Base-by-base conservation (phyloP, 2,888 invertebrate genomes). In the Drosophila barbarae region DNA sequence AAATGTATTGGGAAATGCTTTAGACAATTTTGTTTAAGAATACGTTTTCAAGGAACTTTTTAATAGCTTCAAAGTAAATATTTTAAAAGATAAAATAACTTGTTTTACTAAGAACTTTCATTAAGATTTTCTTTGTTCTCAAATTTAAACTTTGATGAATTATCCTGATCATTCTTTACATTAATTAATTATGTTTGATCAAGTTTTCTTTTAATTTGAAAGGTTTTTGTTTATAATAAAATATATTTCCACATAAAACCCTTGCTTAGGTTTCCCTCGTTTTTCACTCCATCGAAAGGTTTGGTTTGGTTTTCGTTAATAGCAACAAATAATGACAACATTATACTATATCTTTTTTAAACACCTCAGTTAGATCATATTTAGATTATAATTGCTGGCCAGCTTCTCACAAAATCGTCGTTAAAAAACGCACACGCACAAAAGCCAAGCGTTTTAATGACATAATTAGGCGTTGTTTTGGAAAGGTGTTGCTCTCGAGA, bases 391-490 rank as follows among this genome's bases (percentile, higher is more conserved):
- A 39, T 32, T 23, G 38, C 38, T 39, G 32, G 18, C 3, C 56
- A 57, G 56, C 30, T 57, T 35, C 52, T 36, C 41, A 34, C 64
- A 64, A 64, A 55, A 39, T 52, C 18, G 30, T 18, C 26, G 9
- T 54, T 36, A 55, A 55, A 36, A 36, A 21, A 26, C 26, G 23
- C 41, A 15, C 52, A 21, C 46, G 21, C 30, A 36, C 18, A 50
- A 63, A 77, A 63, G 71, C 26, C 38, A 56, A 44, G 57, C 72
- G 41, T 54, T 71, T 81, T 77, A 77, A 77, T 84, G 78, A 84
- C 84, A 77, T 84, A 84, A 77, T 77, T 81, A 84, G 77, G 74
- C 81, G 65, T 63, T 46, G 51, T 54, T 74, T 75, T 54, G 55
- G 58, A 72, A 69, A 60, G 64, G 72, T 74, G 67, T 77, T 63